Evolutionary conservation across 2,797 vertebrate genomes (phyloP).

Genomic region (Mionectes olivaceus): DNA sequence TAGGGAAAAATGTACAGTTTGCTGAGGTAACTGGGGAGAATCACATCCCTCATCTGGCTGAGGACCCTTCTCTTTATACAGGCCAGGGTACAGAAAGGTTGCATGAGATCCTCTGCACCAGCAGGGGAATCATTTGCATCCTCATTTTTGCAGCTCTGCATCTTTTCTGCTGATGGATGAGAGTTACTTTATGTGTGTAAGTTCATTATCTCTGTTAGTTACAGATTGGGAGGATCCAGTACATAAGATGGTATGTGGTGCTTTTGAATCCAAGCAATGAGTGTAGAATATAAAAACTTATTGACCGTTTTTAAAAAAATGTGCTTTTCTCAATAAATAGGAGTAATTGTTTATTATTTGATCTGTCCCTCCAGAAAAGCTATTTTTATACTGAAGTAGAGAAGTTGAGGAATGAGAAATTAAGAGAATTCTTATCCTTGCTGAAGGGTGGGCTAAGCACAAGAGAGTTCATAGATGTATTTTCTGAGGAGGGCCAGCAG

Average conservation of each 20-base stretch:
- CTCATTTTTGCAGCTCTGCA: neutral
- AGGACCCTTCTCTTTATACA: neutral
- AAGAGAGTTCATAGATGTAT: rapidly evolving
- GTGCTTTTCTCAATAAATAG: neutral
- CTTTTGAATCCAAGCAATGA: neutral
- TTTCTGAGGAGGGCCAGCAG: neutral
- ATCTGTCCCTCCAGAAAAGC: neutral
- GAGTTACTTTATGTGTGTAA: neutral
- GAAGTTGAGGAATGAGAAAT: neutral
- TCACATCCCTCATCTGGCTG: neutral
- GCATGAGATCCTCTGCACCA: neutral
- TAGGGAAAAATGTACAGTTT: neutral
- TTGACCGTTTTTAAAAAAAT: neutral
- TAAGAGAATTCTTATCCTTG: neutral
- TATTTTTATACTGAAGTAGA: neutral
- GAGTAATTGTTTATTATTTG: neutral
- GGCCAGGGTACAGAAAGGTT: neutral
- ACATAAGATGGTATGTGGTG: neutral
- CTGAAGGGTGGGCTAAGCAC: neutral
- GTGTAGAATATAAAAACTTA: neutral
- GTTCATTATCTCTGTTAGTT: neutral
- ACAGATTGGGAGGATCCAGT: neutral
- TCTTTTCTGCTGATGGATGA: neutral
- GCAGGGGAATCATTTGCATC: neutral
- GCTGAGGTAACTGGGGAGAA: neutral